Conservation (phyloP, 2,888 invertebrate genomes). For the Phania funesta region DNA sequence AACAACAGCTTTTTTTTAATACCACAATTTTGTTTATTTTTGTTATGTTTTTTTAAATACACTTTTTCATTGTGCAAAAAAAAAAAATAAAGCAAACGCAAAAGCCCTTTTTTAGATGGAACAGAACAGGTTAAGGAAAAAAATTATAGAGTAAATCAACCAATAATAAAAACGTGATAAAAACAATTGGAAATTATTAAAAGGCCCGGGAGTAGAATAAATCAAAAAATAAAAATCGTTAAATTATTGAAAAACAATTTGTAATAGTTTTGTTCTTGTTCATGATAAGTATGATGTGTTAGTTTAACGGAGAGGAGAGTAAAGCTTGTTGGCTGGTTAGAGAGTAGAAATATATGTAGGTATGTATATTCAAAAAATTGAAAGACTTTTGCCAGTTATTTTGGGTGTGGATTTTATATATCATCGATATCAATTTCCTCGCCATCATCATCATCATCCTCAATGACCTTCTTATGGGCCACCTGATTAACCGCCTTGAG, state of each 20-base stretch:
- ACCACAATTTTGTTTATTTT: conserved; percentile 38
- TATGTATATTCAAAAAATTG: background rate
- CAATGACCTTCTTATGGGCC: conserved; percentile 80
- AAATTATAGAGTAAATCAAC: conserved; percentile 2
- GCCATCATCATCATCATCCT: conserved; percentile 88
- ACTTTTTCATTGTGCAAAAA: conserved; percentile 51
- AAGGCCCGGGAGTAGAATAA: background rate
- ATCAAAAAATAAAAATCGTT: background rate
- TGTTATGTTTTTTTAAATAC: conserved; percentile 23
- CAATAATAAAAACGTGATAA: conserved; percentile 20
- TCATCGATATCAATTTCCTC: conserved; percentile 96
- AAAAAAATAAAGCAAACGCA: conserved; percentile 47
- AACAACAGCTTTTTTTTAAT: conserved; percentile 27
- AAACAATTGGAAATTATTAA: background rate
- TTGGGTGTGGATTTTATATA: conserved; percentile 83
- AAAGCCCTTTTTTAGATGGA: conserved; percentile 54
- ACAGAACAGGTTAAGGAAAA: background rate
- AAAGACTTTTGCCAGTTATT: conserved; percentile 42
- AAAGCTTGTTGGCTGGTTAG: too few relatives aligned
- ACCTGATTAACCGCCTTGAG: conserved; percentile 83
- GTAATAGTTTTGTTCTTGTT: too few relatives aligned
- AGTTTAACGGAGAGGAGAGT: too few relatives aligned
- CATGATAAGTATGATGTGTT: too few relatives aligned
- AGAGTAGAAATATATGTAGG: background rate
- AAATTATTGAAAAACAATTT: too few relatives aligned